Evolutionary conservation across 2,888 invertebrate genomes (phyloP).

Genomic region (Cheilosia impressa): DNA sequence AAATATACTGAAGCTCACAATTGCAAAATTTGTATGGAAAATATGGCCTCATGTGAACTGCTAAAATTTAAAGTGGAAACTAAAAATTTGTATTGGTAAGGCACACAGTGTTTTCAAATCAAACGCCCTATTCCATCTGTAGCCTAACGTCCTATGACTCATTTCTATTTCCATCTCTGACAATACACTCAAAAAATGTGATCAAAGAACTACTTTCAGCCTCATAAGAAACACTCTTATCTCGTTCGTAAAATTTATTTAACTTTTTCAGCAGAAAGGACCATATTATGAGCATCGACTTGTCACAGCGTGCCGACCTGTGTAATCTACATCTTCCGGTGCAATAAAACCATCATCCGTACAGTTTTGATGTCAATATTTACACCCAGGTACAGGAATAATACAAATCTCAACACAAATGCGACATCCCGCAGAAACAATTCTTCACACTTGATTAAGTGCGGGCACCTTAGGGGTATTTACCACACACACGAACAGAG

Average conservation of each 20-base stretch:
- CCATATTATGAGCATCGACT: slow-evolving; percentile 40
- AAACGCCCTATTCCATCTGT: too few species aligned
- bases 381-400: slow-evolving; percentile 66
- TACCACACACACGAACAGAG: slow-evolving; percentile 49
- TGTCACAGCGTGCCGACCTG: slow-evolving; percentile 13
- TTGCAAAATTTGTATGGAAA: too few species aligned
- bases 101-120: too few species aligned
- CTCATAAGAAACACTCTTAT: slow-evolving; percentile 44
- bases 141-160: background rate
- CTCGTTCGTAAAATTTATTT: slow-evolving; percentile 15
- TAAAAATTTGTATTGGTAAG: too few species aligned
- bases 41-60: too few species aligned
- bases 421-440: slow-evolving; percentile 53
- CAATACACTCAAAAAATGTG: background rate
- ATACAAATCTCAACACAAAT: slow-evolving; percentile 36
- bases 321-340: slow-evolving; percentile 31
- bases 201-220: slow-evolving; percentile 8
- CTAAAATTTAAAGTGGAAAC: too few species aligned
- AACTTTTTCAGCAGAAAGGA: slow-evolving; percentile 46
- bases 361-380: slow-evolving; percentile 70
- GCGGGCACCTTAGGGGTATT: slow-evolving; percentile 36
- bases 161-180: background rate
- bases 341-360: slow-evolving; percentile 72
- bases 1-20: too few species aligned
- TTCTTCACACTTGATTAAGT: slow-evolving; percentile 70